A percentile compares a stretch with the other conserved stretches of the same genome.
These are phyloP conservation scores for Hemiprocne comata DNA, from an alignment of 2,113 vertebrate species.

Conservation along the genomic window DNA sequence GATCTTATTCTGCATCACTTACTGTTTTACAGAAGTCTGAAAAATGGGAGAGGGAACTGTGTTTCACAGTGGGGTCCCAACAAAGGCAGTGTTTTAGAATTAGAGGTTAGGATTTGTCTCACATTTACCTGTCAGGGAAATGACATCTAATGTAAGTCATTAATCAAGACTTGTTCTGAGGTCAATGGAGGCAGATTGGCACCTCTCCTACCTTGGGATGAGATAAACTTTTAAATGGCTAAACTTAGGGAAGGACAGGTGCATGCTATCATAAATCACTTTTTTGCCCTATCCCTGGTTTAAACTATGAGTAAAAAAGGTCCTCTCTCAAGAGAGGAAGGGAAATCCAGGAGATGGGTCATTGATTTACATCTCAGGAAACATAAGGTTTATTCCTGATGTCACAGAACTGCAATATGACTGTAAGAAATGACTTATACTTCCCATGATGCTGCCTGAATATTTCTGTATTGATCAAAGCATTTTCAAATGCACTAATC, in stretches of 20 bases:
- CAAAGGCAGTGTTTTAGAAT: neutral
- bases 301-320: neutral
- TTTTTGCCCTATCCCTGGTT: neutral
- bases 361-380: neutral
- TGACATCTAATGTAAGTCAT: neutral
- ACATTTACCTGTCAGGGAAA: neutral
- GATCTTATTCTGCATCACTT: neutral
- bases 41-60: neutral
- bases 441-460: neutral
- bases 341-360: neutral
- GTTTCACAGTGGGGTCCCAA: neutral
- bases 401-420: neutral
- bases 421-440: neutral
- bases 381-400: neutral
- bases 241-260: neutral
- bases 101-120: neutral
- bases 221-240: neutral
- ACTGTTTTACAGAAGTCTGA: neutral
- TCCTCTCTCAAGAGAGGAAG: neutral
- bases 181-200: neutral
- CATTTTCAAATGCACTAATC: neutral
- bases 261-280: neutral
- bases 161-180: neutral
- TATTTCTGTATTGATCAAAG: neutral
- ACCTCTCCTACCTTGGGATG: neutral